phyloP scores from a whole-genome alignment of 2,888 invertebrate species.

The Podotricha telesiphe region DNA sequence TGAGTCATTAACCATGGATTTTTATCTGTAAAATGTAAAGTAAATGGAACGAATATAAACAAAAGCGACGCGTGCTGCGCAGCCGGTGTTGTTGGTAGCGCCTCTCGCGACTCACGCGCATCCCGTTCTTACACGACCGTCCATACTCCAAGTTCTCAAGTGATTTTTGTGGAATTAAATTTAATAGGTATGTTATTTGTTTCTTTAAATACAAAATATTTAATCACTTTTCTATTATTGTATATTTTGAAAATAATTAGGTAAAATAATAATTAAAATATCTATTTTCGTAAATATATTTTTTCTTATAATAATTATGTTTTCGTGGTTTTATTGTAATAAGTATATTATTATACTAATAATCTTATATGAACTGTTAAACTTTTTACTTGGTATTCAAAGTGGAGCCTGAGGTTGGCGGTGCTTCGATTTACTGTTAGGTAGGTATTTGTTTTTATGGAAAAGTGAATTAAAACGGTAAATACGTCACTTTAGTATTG shows the following conservation, averaged over 20 bases:
- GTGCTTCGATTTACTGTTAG: slow-evolving; percentile 14
- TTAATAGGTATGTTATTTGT: slow-evolving; percentile 20
- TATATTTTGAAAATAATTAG: too few species aligned
- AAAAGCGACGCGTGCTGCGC: slow-evolving; percentile 50
- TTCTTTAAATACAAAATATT: background rate
- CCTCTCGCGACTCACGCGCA: slow-evolving; percentile 57
- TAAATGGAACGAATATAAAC: slow-evolving; percentile 43
- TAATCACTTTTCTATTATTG: too few species aligned
- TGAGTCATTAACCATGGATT: background rate
- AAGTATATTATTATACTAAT: background rate
- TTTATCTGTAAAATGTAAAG: slow-evolving; percentile 10
- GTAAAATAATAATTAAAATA: too few species aligned
- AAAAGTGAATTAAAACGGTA: background rate
- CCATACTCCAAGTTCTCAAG: slow-evolving; percentile 30
- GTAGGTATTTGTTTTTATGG: background rate
- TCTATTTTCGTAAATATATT: background rate
- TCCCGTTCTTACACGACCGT: slow-evolving; percentile 40
- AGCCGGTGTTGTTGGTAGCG: slow-evolving; percentile 52
- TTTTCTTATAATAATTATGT: background rate
- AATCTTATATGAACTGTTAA: background rate
- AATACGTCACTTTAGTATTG: background rate
- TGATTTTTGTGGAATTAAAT: slow-evolving; percentile 13
- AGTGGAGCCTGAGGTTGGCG: background rate
- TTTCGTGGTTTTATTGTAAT: background rate
- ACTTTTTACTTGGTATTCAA: background rate